Conservation (phyloP, 1,140 invertebrate species). For the Zophobas atratus region DNA sequence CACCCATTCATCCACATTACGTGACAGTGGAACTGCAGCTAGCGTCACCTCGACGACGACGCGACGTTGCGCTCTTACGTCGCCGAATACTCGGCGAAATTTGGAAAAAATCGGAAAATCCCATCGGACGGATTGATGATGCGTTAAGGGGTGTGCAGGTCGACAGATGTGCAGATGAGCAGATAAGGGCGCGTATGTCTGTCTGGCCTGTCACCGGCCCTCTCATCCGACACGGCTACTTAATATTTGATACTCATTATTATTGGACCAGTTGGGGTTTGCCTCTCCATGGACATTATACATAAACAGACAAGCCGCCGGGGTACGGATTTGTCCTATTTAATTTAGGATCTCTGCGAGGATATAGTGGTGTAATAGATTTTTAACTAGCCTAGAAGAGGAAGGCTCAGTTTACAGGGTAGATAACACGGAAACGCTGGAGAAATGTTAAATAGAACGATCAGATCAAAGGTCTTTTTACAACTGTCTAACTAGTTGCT, state of each 20-base stretch:
- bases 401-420: neutral
- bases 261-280: conserved; percentile 40
- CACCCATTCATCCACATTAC: conserved; percentile 58
- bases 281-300: conserved; percentile 13
- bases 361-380: conserved; percentile 6
- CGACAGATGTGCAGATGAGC: conserved; percentile 47
- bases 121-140: neutral
- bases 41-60: conserved; percentile 26
- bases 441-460: too few species aligned
- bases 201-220: conserved; percentile 40
- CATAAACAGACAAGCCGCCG: conserved; percentile 42
- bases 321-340: conserved; percentile 42
- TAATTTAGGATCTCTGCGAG: conserved; percentile 20
- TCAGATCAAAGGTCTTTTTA: too few species aligned
- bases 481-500: too few species aligned
- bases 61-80: neutral
- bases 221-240: conserved; percentile 47
- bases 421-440: too few species aligned
- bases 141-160: neutral
- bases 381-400: neutral
- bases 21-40: conserved; percentile 34
- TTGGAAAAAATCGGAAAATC: neutral
- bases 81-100: conserved; percentile 5
- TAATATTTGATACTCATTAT: conserved; percentile 50
- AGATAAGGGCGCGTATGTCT: conserved; percentile 48